Evolutionary conservation across 2,888 invertebrate genomes (phyloP), one percentile per base, ranked within the genome.

Genomic region (Lepidochrysops patricia): DNA sequence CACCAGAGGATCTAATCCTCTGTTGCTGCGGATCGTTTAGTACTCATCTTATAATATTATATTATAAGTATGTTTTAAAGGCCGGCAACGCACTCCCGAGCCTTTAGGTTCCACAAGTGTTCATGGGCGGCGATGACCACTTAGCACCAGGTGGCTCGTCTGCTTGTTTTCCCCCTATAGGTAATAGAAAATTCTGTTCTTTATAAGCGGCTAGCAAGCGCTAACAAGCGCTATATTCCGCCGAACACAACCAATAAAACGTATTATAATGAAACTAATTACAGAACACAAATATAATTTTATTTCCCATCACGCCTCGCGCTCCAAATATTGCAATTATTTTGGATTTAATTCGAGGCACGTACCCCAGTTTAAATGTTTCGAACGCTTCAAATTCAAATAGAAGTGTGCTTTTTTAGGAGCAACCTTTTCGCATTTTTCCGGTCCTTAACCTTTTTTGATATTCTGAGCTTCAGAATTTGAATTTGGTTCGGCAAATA

Each of bases 311-410:
- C 50, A 50, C 50, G 50, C 26, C 25, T 25, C 25, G 25, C 26
- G 50, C 6, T n/a, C 50, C 50, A 50, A 50, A 50, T 50, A 50
- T 50, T 13, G 50, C 50, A 25, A 50, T 50, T 6, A 26, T 50
- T 50, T 26, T 26, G 26, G 32, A 32, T 32, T 54, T 29, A 12
- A 32, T 54, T 54, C 54, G 15, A 19, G 12, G 54, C 54, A 54
- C 54, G 54, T 54, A 32, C 29, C 12, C 32, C 29, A 12, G 54
- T 50, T 26, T 50, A 50, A 50, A 50, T 50, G 26, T 50, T 50
- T 15, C 26, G n/a, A 43, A 43, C 9, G 43, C 19, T 43, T 7
- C 43, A 43, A 43, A 43, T 43, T 43, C 43, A 43, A 43, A 23
- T 43, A 43, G 43, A 29, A 43, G 43, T 43, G 9, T 43, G 9